A percentile compares a stretch with the other conserved stretches of the same genome.
Conservation (phyloP, 2,888 invertebrate species). For the Thera obeliscata region DNA sequence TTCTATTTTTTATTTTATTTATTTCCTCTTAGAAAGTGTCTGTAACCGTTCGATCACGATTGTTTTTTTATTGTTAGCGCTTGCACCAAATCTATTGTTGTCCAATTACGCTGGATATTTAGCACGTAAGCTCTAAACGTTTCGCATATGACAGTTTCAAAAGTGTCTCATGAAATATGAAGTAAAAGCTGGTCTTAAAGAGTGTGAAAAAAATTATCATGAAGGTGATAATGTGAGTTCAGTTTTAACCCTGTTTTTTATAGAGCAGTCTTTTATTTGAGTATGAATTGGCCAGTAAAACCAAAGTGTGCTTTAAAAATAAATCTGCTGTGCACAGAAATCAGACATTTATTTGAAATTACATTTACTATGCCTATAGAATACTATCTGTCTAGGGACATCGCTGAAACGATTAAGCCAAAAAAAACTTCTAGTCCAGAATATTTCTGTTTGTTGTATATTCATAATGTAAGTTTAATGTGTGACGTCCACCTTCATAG, state of each 20-base stretch:
- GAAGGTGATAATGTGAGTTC: background rate
- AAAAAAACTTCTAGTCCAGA: too few relatives aligned
- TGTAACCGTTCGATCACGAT: slow-evolving; percentile 54
- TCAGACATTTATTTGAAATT: too few relatives aligned
- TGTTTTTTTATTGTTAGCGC: slow-evolving; percentile 43
- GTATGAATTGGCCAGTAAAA: too few relatives aligned
- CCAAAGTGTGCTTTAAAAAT: too few relatives aligned
- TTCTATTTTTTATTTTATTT: slow-evolving; percentile 27
- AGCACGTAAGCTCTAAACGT: slow-evolving; percentile 42
- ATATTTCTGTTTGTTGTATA: too few relatives aligned
- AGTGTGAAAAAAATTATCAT: background rate
- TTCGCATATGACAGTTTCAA: slow-evolving; percentile 36
- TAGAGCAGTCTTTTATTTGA: background rate
- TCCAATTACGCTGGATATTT: slow-evolving; percentile 20
- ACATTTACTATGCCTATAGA: too few relatives aligned
- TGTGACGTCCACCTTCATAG: too few relatives aligned
- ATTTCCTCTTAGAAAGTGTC: slow-evolving; percentile 51
- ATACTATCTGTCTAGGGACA: too few relatives aligned
- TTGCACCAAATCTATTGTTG: slow-evolving; percentile 44
- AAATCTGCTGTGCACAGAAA: too few relatives aligned
- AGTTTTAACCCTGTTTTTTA: too few relatives aligned
- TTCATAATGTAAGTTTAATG: too few relatives aligned
- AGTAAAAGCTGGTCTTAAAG: slow-evolving; percentile 21
- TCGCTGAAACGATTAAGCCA: too few relatives aligned
- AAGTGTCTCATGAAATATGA: slow-evolving; percentile 16